Evolutionary conservation across 2,113 vertebrate genomes (phyloP).

Genomic region (Aegithalos caudatus): DNA sequence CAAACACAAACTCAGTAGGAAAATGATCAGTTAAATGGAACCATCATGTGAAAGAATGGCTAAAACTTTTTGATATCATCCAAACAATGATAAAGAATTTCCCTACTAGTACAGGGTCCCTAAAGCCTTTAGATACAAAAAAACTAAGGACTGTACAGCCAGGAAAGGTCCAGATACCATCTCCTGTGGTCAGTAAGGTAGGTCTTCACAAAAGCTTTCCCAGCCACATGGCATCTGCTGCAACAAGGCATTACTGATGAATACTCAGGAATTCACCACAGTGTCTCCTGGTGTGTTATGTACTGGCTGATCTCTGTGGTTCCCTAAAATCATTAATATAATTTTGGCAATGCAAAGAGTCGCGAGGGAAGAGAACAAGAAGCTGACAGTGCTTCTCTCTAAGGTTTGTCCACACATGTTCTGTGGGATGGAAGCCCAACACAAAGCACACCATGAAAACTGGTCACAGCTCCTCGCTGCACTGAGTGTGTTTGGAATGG

Average conservation of each 20-base stretch:
- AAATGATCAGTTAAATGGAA: background rate
- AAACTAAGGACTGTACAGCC: background rate
- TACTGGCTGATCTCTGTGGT: background rate
- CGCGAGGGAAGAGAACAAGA: background rate
- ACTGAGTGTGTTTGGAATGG: background rate
- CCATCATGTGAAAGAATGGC: background rate
- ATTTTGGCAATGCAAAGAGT: background rate
- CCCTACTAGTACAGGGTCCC: background rate
- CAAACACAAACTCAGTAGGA: background rate
- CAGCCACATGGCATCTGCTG: rapidly evolving
- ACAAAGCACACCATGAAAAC: background rate
- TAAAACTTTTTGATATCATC: background rate
- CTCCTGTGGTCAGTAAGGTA: background rate
- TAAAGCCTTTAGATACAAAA: background rate
- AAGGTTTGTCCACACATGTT: background rate
- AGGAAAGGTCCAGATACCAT: background rate
- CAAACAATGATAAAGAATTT: background rate
- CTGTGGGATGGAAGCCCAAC: background rate
- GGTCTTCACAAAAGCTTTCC: background rate
- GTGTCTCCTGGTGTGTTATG: background rate
- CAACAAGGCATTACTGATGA: background rate
- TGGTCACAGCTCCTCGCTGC: background rate
- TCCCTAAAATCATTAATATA: background rate
- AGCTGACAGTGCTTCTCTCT: background rate
- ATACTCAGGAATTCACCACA: background rate